Evolutionary conservation across 2,113 vertebrate species (phyloP), one percentile per base, ranked within the genome.

Genomic region (Plectropomus leopardus): DNA sequence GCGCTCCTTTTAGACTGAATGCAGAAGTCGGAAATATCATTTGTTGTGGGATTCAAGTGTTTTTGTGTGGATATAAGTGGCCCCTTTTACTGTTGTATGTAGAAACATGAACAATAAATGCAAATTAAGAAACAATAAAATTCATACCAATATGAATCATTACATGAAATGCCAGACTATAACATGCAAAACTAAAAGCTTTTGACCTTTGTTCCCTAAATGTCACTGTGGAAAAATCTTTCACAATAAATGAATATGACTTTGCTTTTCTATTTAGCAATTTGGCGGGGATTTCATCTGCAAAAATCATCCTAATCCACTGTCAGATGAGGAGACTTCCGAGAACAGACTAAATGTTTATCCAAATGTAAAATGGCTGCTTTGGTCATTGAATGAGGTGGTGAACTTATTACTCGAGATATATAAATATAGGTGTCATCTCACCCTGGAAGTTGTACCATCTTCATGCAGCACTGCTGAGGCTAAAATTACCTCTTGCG

Each of bases 401-500:
- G 1, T 48, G 26, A 47, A 76, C 24, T 7, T 11, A 0, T 15
- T 17, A 48, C 50, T 23, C 16, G 48, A 67, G 71, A 44, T 48
- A 30, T 61, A 19, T 67, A 4, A 53, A 60, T 67, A 8, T 7
- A 11, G 34, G 26, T 40, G 7, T 19, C 21, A 34, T 60, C 23
- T 59, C 65, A 7, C 11, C 51, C 40, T 72, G 13, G 1, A 36
- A 19, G 53, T 40, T 48, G 54, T 21, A 3, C 30, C 1, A 17
- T 76, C 58, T 21, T 70, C 40, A 26, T 13, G 28, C 19, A 16
- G 24, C 1, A 1, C 26, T 47, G 65, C 26, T 78, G 57, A 69
- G 69, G 54, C 47, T 64, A 10, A 57, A 68, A 63, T 76, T 32
- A 47, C 26, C 17, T 24, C 61, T 59, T 55, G n/a, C 19, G 0